A percentile compares a stretch with the other conserved stretches of the same genome.
Evolutionary conservation across 2,797 vertebrate genomes (phyloP).

Genomic region (Myotis myotis): DNA sequence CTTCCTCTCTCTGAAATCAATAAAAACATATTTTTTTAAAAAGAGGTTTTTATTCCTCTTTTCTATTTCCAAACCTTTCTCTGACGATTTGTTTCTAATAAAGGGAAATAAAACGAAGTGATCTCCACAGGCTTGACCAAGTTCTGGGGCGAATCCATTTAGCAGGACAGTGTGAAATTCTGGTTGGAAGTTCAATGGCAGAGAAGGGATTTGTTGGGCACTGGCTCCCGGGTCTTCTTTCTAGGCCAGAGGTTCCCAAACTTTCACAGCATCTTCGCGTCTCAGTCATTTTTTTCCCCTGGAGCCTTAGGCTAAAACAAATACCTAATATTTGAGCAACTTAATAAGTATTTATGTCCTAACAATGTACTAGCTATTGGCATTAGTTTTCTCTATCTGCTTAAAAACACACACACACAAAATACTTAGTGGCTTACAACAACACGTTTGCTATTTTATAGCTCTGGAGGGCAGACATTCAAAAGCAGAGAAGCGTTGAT

Average conservation of each 20-base stretch:
- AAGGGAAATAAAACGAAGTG: not conserved
- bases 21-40: too few relatives aligned
- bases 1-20: too few relatives aligned
- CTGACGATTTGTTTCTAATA: not conserved
- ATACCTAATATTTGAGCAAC: not conserved
- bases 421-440: not conserved
- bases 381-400: not conserved
- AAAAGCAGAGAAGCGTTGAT: not conserved
- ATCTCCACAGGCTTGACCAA: not conserved
- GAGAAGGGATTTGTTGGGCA: not conserved
- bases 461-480: not conserved
- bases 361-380: not conserved
- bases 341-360: not conserved
- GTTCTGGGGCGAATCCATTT: rapidly evolving
- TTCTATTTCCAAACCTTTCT: too few relatives aligned
- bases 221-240: not conserved
- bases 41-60: not conserved
- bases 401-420: not conserved
- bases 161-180: rapidly evolving
- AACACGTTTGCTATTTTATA: not conserved
- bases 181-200: too few relatives aligned
- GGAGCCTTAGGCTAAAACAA: not conserved
- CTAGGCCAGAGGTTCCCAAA: not conserved
- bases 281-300: not conserved
- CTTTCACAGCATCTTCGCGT: not conserved